Conservation (phyloP, 2,888 invertebrate genomes). For the Shargacucullia verbasci region DNA sequence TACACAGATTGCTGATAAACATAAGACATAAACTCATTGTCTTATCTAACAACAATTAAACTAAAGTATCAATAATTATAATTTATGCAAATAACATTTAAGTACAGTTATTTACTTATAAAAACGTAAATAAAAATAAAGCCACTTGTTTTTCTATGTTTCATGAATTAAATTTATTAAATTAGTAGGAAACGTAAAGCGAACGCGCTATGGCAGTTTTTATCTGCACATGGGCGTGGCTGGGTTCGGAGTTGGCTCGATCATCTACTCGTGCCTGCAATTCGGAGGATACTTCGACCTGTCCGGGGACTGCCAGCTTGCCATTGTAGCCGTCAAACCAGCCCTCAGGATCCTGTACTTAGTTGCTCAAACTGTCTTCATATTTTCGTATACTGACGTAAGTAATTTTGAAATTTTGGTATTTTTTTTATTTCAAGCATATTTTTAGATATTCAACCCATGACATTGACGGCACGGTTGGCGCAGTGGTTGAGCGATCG, state of each 20-base stretch:
- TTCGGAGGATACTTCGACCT: slow-evolving; percentile 92
- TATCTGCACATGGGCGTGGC: slow-evolving; percentile 91
- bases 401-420: slow-evolving; percentile 57
- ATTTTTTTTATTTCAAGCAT: too few relatives aligned
- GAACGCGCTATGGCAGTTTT: slow-evolving; percentile 89
- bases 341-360: slow-evolving; percentile 90
- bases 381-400: slow-evolving; percentile 92
- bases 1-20: too few relatives aligned
- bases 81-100: too few relatives aligned
- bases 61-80: too few relatives aligned
- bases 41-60: too few relatives aligned
- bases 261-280: slow-evolving; percentile 92
- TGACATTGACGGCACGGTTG: too few relatives aligned
- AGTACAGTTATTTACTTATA: too few relatives aligned
- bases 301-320: slow-evolving; percentile 89
- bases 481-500: too few relatives aligned
- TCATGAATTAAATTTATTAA: not conserved
- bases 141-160: too few relatives aligned
- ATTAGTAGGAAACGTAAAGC: slow-evolving; percentile 69
- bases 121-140: too few relatives aligned
- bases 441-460: too few relatives aligned
- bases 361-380: slow-evolving; percentile 92
- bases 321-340: slow-evolving; percentile 90
- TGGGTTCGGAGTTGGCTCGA: slow-evolving; percentile 91
- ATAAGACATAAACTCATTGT: too few relatives aligned